Conservation (phyloP, 2,113 vertebrate species). For the Microcebus murinus region DNA sequence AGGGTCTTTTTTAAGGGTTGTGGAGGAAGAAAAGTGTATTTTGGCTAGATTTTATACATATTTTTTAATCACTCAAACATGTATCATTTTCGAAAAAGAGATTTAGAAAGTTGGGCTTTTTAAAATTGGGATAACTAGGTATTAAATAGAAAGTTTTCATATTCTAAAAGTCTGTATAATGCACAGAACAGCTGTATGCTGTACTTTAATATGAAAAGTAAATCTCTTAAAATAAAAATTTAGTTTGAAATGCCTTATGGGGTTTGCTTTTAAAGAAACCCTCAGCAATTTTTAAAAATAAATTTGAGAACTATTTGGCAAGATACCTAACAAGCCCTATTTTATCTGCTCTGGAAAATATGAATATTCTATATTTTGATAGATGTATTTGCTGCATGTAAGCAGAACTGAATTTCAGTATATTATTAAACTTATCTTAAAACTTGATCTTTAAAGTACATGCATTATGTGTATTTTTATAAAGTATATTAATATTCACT, state of each 20-base stretch:
- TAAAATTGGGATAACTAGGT: neutral
- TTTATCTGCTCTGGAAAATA: slow-evolving; percentile 50
- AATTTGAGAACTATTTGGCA: neutral
- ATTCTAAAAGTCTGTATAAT: neutral
- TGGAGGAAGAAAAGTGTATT: neutral
- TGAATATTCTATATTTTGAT: neutral
- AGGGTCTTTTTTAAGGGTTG: neutral
- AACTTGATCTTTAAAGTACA: neutral
- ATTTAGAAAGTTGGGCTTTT: slow-evolving; percentile 33
- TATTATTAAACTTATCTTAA: slow-evolving; percentile 21
- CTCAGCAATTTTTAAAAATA: neutral
- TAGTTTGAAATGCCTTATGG: neutral
- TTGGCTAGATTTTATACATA: slow-evolving; percentile 12
- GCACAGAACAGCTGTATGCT: neutral
- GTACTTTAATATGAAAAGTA: neutral
- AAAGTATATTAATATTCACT: neutral
- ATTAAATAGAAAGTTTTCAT: neutral
- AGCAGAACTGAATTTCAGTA: slow-evolving; percentile 10
- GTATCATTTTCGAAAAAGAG: neutral
- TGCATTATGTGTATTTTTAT: neutral
- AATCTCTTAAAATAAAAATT: slow-evolving; percentile 42
- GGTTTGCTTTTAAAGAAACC: slow-evolving; percentile 52
- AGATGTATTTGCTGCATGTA: slow-evolving; percentile 40
- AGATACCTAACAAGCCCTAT: neutral
- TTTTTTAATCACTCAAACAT: neutral